Base-by-base conservation (phyloP, 2,113 vertebrate genomes). In the Platichthys flesus region DNA sequence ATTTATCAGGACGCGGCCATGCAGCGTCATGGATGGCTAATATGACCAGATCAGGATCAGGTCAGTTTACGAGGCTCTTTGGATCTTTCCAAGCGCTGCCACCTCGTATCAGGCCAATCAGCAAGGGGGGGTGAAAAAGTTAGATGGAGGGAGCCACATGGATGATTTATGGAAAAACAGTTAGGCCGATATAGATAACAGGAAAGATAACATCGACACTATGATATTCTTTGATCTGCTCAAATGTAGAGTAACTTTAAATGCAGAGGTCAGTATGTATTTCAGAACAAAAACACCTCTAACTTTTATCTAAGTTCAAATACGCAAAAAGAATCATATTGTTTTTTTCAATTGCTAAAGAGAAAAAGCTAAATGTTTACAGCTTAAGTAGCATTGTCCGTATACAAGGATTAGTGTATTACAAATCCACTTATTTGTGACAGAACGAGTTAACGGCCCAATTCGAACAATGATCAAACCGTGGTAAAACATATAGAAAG, bases 1-100 rank as follows among this genome's bases (percentile, higher is more conserved):
- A 28, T 85, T 92, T 93, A 92, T 93, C 93, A 92, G 89, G 67
- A 82, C 81, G 57, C 54, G 52, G 80, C 74, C 82, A 49, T 52
- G 18, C 20, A 88, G 87, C 71, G 90, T 88, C 86, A 85, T 73
- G 81, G 83, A 88, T 79, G 77, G 55, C 71, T 80, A 79, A 84
- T 79, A 78, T 58, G 81, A 82, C 61, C 31, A 49, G 57, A 64
- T 64, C 37, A 64, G 67, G 72, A 82, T 84, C 63, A n/a, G 79
- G 77, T 24, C 54, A 21, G 62, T 80, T 85, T 78, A 73, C 13
- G 55, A 81, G 67, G 75, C 59, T 77, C 59, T 81, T 40, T 15
- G n/a, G 77, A 72, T 66, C 55, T 87, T 67, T 78, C 59, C 65
- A 69, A 70, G 68, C 9, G 56, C 51, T 58, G 79, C 72, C 51